Base-by-base conservation (phyloP, 1,140 invertebrate species). In the Pseudomyrmex sp. region DNA sequence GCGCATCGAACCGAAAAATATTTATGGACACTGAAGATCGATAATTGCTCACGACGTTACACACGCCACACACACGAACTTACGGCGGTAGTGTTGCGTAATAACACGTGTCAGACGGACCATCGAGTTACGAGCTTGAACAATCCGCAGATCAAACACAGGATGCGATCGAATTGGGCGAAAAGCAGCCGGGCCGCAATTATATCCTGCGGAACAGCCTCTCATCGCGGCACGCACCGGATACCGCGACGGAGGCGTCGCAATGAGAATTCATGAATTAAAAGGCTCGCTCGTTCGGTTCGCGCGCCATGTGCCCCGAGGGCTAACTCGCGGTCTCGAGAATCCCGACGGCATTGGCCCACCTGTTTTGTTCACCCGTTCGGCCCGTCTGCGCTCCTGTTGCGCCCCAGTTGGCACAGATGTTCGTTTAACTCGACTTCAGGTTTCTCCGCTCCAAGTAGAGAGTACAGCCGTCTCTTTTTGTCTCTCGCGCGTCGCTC, bases 371-470 rank as follows among this genome's bases (percentile, higher is more conserved):
- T 89, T 90, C 91, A 92, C 90, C 91, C 90, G 91, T 90, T 87
- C 90, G 75, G 52, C 87, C 84, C 84, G 88, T 90, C 87, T 85
- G 72, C 76, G 85, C 66, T 85, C 88, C 84, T 87, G 90, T 91
- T 89, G 90, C 84, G 91, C 91, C 88, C 91, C 91, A 92, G 91
- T 92, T 92, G 91, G 91, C 91, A 92, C 91, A 92, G 91, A 90
- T 92, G 91, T 92, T 92, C 87, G 72, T 85, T 86, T 82, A 70
- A 87, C 90, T 89, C 82, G 77, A 58, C 84, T 68, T 62, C 80
- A 52, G 48, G 75, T 61, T 82, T 50, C 52, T 61, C 65, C 52
- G 35, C 35, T 23, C 5, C 35, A 7, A 35, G 35, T 35, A 35
- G 35, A 35, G 35, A 35, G 54, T 56, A 26, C 52, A 59, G 66